Base-by-base conservation (phyloP, 1,140 invertebrate species). In the Teleogryllus occipitalis region DNA sequence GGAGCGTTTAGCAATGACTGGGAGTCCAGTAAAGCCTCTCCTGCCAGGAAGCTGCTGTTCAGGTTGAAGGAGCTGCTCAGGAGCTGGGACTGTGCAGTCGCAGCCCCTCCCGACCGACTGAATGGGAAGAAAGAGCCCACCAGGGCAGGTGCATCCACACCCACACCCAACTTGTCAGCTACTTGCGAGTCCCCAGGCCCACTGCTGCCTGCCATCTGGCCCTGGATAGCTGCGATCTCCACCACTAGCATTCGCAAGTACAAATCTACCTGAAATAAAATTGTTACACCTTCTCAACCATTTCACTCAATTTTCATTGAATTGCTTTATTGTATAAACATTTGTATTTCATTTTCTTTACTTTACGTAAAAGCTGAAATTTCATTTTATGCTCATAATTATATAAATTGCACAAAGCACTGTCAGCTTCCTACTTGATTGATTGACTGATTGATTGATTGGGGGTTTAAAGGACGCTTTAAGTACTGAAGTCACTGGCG, bases 1-100 rank as follows among this genome's bases (percentile, higher is more conserved):
- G 80, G 80, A 49, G 81, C 79, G 48, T 81, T 81, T 7, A 80
- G 75, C 18, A 81, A 49, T 74, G 81, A 81, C 72, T 80, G 81
- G 12, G 81, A 81, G 49, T 81, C 81, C 15, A 77, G 48, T 39
- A 79, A 7, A 15, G 72, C 47, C 48, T 81, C 80, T 75, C 47
- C 77, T 15, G 79, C 48, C 27, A 77, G 15, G 39, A 80, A 81
- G 54, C 79, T 78, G 75, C 39, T 81, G 39, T 81, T 65, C 6
- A 81, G 76, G 47, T 74, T 73, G 2, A 80, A 21, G 49, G 75
- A 77, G 48, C 78, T 76, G 47, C 18, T 78, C 7, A 79, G 47
- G 7, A 78, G 65, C 15, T 27, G 14, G 15, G 47, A 47, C n/a
- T 15, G 18, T 22, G 46, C 72, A 12, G 27, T 54, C 46, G 54